Conservation (phyloP, 2,797 vertebrate species). For the Petrocephalus sullivani region DNA sequence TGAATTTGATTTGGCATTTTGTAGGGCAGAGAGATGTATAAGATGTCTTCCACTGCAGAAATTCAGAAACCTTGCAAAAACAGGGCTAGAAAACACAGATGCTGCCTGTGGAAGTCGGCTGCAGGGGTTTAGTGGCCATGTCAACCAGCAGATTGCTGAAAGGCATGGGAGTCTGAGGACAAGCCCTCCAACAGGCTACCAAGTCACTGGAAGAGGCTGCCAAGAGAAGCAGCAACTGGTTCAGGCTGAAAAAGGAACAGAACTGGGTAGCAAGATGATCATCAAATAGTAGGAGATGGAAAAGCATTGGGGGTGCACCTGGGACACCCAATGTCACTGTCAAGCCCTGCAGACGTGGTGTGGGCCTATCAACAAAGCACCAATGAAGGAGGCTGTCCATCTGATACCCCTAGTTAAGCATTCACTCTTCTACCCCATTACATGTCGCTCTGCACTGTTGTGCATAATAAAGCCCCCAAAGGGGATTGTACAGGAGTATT, state of each 20-base stretch:
- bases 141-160: no score
- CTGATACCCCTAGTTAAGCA: not conserved
- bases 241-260: not conserved
- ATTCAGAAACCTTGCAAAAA: not conserved
- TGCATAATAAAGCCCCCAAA: no score
- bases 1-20: not conserved
- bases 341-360: not conserved
- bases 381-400: not conserved
- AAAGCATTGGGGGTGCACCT: not conserved
- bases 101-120: not conserved
- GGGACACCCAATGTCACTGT: not conserved
- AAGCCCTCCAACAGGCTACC: not conserved
- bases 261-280: not conserved
- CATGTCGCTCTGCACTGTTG: no score
- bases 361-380: not conserved
- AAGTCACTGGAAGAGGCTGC: not conserved
- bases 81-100: not conserved
- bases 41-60: not conserved
- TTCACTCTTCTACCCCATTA: not conserved
- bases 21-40: not conserved
- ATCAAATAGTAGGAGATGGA: not conserved
- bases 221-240: not conserved
- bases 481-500: no score
- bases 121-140: no score
- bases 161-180: not conserved